A percentile compares a stretch with the other conserved stretches of the same genome.
Evolutionary conservation across 2,888 invertebrate genomes (phyloP).

Genomic region (Gisinianus flammeolus): DNA sequence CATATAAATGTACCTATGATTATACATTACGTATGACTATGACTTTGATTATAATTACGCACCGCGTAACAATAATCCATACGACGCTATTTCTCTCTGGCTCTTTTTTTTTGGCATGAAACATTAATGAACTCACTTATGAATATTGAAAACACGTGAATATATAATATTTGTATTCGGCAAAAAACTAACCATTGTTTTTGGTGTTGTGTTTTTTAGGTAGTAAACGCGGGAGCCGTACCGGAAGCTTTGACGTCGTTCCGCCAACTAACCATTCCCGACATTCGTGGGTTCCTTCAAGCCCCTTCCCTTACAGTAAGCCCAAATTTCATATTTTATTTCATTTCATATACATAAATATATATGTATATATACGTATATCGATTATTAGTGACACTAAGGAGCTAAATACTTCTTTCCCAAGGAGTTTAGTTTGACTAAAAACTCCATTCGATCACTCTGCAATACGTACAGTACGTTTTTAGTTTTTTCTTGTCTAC

Average conservation of each 20-base stretch:
- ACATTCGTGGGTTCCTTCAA: conserved; percentile 57
- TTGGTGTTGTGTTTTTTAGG: conserved; percentile 46
- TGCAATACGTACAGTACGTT: no score
- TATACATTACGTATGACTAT: neutral
- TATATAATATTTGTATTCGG: neutral
- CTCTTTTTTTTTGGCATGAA: no score
- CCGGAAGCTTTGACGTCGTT: conserved; percentile 58
- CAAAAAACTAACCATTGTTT: neutral
- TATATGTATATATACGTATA: no score
- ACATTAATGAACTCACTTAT: neutral
- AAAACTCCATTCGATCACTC: no score
- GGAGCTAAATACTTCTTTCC: no score
- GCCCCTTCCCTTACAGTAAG: conserved; percentile 58
- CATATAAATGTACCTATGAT: neutral
- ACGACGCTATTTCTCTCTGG: no score
- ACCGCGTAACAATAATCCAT: no score
- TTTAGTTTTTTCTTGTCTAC: no score
- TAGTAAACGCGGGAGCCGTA: conserved; percentile 58
- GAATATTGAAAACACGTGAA: neutral
- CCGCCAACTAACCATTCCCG: conserved; percentile 59
- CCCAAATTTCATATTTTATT: conserved; percentile 17
- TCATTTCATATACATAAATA: no score
- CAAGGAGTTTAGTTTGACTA: no score
- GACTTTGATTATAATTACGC: no score
- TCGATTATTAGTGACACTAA: neutral